Conservation (phyloP, 2,113 vertebrate genomes). For the Mobula birostris region DNA sequence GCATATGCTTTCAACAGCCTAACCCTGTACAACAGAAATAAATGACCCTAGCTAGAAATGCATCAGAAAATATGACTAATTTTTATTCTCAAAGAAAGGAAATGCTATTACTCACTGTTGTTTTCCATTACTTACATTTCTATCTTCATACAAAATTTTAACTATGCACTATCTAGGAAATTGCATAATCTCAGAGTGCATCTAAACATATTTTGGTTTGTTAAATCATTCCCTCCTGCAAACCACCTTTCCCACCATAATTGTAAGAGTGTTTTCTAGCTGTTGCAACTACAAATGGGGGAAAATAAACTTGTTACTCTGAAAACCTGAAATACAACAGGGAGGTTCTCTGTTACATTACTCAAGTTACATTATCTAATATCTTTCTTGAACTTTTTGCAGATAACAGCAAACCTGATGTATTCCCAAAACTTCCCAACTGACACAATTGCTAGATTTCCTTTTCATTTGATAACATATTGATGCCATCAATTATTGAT, state of each 20-base stretch:
- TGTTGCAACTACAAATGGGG: not conserved
- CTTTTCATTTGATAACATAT: not conserved
- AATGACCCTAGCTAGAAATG: not conserved
- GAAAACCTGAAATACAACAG: not conserved
- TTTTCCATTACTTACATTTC: not conserved
- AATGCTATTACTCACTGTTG: not conserved
- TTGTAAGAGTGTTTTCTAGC: not conserved
- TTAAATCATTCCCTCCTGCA: not conserved
- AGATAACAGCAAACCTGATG: not conserved
- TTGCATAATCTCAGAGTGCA: not conserved
- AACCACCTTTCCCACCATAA: no score
- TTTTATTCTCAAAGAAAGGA: not conserved
- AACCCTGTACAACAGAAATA: not conserved
- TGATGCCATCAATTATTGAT: not conserved
- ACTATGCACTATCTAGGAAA: not conserved
- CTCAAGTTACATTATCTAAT: not conserved
- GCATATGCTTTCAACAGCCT: not conserved
- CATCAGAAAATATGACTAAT: not conserved
- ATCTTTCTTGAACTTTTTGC: not conserved
- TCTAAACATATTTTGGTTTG: not conserved
- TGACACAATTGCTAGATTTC: no score
- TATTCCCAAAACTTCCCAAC: not conserved
- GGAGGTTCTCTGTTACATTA: not conserved
- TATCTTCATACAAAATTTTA: not conserved
- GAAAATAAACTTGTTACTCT: not conserved